Evolutionary conservation across 2,888 invertebrate genomes (phyloP).

Genomic region (Ypsolopha scabrella): DNA sequence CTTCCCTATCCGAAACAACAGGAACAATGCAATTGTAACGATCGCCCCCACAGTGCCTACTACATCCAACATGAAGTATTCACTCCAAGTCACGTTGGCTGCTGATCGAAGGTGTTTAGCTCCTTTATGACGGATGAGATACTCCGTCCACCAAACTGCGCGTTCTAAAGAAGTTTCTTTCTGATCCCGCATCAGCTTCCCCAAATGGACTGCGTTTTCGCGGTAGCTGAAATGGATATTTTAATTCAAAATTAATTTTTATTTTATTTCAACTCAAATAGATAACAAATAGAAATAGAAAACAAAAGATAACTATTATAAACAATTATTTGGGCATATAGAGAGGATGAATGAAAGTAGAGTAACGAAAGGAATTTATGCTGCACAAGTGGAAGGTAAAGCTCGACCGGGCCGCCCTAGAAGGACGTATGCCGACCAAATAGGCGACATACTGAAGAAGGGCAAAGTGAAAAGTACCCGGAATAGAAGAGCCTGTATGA

Average conservation of each 20-base stretch:
- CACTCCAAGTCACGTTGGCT: constrained; percentile 21
- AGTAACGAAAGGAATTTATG: no score
- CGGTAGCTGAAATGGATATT: not conserved
- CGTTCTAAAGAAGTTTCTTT: constrained; percentile 20
- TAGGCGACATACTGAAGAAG: no score
- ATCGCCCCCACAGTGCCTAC: constrained; percentile 7
- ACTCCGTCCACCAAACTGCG: constrained; percentile 32
- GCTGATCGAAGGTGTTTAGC: constrained; percentile 24
- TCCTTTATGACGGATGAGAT: constrained; percentile 26
- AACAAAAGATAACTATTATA: no score
- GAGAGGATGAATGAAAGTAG: no score
- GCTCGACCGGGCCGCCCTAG: no score
- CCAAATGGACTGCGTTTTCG: constrained; percentile 3
- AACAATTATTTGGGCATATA: no score
- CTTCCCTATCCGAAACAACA: not conserved
- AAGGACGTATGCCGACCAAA: no score
- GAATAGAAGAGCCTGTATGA: no score
- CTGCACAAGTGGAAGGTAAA: no score
- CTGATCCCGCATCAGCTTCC: constrained; percentile 18
- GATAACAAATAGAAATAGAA: no score
- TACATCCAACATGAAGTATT: constrained; percentile 23
- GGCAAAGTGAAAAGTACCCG: no score
- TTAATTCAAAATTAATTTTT: not conserved
- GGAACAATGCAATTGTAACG: not conserved
- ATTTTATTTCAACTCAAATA: no score